Percentiles rank a stretch among this genome's conserved stretches.
phyloP scores from a whole-genome alignment of 2,888 invertebrate species.

The Bibio marci region DNA sequence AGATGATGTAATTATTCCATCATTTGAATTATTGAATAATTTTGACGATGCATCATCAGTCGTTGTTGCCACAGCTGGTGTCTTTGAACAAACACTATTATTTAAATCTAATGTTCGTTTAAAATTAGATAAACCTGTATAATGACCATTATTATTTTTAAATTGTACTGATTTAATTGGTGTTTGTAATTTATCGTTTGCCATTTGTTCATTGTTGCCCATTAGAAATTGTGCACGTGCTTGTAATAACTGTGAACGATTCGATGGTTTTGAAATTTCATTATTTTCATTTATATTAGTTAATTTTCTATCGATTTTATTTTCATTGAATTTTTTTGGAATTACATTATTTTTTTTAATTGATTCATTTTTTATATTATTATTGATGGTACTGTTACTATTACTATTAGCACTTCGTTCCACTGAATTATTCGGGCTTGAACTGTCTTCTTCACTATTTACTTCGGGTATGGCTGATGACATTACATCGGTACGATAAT shows the following conservation, averaged over 20 bases:
- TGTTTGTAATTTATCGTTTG: conserved; percentile 4
- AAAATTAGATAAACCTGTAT: conserved; percentile 5
- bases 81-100: no score
- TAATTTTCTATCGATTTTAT: conserved; percentile 21
- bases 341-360: conserved; percentile 30
- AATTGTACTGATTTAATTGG: conserved; percentile 6
- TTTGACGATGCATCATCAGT: conserved; percentile 17
- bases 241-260: conserved; percentile 37
- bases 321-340: conserved; percentile 24
- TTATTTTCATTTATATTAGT: no score
- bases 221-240: conserved; percentile 42
- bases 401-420: conserved; percentile 24
- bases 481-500: conserved; percentile 57
- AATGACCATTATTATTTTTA: conserved; percentile 7
- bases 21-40: conserved; percentile 21
- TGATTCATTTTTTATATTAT: conserved; percentile 8
- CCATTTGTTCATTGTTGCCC: conserved; percentile 4
- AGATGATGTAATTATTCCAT: conserved; percentile 18
- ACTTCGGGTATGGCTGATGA: conserved; percentile 77
- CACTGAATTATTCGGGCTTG: conserved; percentile 42
- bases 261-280: conserved; percentile 11
- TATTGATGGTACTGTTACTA: not conserved
- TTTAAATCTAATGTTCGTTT: conserved; percentile 8
- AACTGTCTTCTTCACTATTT: conserved; percentile 53
- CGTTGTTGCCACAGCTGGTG: no score